Base-by-base conservation (phyloP, 2,113 vertebrate genomes). In the Eulemur macaco region DNA sequence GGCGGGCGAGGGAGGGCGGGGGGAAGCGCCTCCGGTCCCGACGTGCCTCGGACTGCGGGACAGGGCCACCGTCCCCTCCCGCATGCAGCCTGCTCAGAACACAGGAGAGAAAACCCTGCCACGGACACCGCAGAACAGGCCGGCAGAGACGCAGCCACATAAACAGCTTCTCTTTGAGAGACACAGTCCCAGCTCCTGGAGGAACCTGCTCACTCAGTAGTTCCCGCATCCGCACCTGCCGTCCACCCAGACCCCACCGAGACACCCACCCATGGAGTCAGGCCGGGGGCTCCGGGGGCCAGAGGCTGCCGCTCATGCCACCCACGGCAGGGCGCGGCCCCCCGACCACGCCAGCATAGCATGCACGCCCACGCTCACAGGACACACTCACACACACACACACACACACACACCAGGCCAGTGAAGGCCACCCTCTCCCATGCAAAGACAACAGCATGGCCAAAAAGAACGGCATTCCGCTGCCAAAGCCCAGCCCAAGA, bases 191-290 rank as follows among this genome's bases (percentile, higher is more conserved):
- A 98, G 98, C 99, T 99, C 99, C 99, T 99, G 99, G 99, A 99
- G 98, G 98, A 98, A 98, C 66, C 98, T 98, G 98, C 98, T 99
- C 98, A 98, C 99, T 99, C 99, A 99, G 99, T 99, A 99, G 99
- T 99, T 99, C 99, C 98, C 98, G 98, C 98, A 97, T 98, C 99
- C 98, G 98, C 98, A 60, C 77, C 76, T 8, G 97, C 93, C 37
- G 1, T 94, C 96, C 86, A 0, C 80, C 64, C 17, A 52, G 29
- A 77, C 9, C 54, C 76, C n/a, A 8, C 13, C 0, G 0, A 29
- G 47, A 7, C 68, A 47, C 34, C 92, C 37, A 34, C 37, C n/a
- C 18, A 29, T 66, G 29, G 27, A 37, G 58, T 71, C 27, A 64
- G 31, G 81, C 27, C 6, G 6, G 21, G 27, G 68, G 73, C 86